Evolutionary conservation across 2,797 vertebrate species (phyloP).

Genomic region (Malacoctenus gilli): DNA sequence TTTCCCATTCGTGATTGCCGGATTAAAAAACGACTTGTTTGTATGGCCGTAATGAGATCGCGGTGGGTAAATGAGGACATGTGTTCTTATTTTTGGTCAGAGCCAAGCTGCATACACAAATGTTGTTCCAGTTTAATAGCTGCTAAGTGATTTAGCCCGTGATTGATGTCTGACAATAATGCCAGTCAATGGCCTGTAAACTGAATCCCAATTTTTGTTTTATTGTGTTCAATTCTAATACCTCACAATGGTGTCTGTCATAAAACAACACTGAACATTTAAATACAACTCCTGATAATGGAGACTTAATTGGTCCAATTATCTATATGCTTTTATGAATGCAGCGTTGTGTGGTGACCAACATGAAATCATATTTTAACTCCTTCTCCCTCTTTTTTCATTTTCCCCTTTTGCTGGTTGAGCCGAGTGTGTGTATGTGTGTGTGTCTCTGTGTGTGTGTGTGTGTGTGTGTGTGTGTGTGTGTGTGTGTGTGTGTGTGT

Average conservation of each 20-base stretch:
- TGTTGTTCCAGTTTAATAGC: constrained; percentile 73
- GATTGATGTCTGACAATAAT: constrained; percentile 71
- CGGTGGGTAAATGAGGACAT: constrained; percentile 61
- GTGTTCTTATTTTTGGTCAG: constrained; percentile 70
- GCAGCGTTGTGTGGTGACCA: constrained; percentile 10
- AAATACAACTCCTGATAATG: constrained; percentile 37
- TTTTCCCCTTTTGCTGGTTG: constrained; percentile 15
- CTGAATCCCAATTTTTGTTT: constrained; percentile 56
- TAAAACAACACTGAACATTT: constrained; percentile 48
- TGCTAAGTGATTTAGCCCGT: constrained; percentile 67
- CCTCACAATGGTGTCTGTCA: constrained; percentile 32
- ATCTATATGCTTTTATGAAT: constrained; percentile 46
- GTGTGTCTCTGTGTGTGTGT: constrained; percentile 8
- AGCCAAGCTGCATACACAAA: constrained; percentile 72
- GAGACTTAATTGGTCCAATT: constrained; percentile 49
- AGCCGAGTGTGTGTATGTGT: constrained; percentile 15
- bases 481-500: constrained; percentile 9
- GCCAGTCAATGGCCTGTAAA: constrained; percentile 63
- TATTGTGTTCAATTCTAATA: constrained; percentile 52
- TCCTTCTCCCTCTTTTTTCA: no score
- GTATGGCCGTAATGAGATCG: constrained; percentile 65
- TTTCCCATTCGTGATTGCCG: constrained; percentile 50
- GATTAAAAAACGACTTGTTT: constrained; percentile 72
- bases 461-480: constrained; percentile 14
- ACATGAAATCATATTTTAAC: constrained; percentile 15